Evolutionary conservation across 2,113 vertebrate genomes (phyloP).

Genomic region (Tupaia chinensis): DNA sequence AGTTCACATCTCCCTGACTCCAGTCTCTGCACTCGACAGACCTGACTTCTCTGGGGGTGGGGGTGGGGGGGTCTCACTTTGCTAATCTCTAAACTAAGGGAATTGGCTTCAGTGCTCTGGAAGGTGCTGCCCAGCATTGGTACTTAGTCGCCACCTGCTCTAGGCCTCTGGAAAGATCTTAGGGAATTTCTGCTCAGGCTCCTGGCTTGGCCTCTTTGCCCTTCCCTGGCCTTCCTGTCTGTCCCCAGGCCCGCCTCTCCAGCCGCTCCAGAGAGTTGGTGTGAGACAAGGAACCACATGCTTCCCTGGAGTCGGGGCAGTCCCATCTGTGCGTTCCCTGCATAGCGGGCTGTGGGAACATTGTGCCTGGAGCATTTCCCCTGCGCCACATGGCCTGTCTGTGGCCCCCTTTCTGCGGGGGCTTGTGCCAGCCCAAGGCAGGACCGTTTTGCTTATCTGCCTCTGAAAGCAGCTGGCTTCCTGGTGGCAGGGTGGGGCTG

Average conservation of each 20-base stretch:
- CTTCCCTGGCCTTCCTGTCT: neutral
- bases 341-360: slow-evolving; percentile 53
- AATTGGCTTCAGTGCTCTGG: neutral
- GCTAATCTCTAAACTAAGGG: neutral
- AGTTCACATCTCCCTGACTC: neutral
- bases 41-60: neutral
- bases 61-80: neutral
- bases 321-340: slow-evolving; percentile 64
- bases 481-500: neutral
- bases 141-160: slow-evolving; percentile 25
- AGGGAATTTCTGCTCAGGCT: slow-evolving; percentile 47
- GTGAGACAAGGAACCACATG: slow-evolving; percentile 65
- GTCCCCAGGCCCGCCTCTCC: neutral
- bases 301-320: slow-evolving; percentile 18
- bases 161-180: slow-evolving; percentile 26
- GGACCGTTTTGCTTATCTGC: neutral
- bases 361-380: neutral
- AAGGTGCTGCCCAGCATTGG: neutral
- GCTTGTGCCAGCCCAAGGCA: neutral
- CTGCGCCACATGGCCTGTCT: neutral
- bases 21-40: neutral
- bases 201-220: neutral
- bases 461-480: neutral
- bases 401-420: neutral
- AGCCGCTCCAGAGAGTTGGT: neutral